Evolutionary conservation across 1,140 invertebrate species (phyloP), one percentile per base, ranked within the genome.

Genomic region (Bombus difficillimus): DNA sequence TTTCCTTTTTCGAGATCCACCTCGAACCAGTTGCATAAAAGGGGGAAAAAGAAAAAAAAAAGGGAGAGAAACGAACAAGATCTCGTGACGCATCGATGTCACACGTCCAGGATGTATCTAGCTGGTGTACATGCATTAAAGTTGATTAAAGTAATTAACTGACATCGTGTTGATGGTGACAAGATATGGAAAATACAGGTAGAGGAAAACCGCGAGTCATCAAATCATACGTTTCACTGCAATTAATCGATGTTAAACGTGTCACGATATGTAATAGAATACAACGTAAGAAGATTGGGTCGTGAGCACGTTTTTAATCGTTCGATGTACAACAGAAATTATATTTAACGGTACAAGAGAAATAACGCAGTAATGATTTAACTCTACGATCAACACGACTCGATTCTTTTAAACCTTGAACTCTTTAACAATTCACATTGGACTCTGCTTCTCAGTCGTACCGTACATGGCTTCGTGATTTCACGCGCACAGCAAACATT

Each of bases 1-100:
- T 85, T 66, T 79, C 79, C 79, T 88, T 86, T 88, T 59, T 68
- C n/a, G 57, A 71, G 41, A 69, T 73, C 84, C 87, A 88, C 64
- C 87, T 86, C 41, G n/a, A 74, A 22, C 59, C n/a, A 71, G 10
- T 18, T 25, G 39, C 8, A 12, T 32, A 64, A 25, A 37, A 43
- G 73, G 18, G 3, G 1, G 39, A 4, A 39, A 37, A 25, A n/a
- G 64, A 69, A 0, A 39, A 37, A 25, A n/a, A 72, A 71, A 41
- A 28, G 9, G 37, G 4, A 37, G 25, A 41, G 28, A 41, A 28
- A 62, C 12, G 18, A 39, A 75, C 84, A 37, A 87, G 76, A 86
- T 81, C 82, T 85, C 82, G 72, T 69, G 77, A 79, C 68, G 88
- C 78, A 81, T 66, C 81, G 71, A 82, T 83, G 69, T 85, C 86